A percentile compares a stretch with the other conserved stretches of the same genome.
Conservation (phyloP, 2,113 vertebrate genomes). For the Neodontobutis hainanensis region DNA sequence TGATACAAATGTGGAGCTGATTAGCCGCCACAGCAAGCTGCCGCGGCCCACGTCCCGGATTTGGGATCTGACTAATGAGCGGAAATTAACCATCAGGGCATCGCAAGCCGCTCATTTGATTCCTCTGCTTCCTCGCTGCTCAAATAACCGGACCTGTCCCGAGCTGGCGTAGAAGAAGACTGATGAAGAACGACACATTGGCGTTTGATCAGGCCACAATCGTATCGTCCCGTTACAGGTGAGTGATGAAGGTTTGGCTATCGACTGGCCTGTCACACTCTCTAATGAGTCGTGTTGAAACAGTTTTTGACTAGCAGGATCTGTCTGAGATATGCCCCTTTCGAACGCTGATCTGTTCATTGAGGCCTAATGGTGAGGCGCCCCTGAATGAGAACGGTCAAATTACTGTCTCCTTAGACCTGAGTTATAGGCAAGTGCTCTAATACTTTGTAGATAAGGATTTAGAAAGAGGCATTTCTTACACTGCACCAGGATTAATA, state of each 20-base stretch:
- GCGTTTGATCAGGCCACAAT: slow-evolving; percentile 42
- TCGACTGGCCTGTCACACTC: slow-evolving; percentile 60
- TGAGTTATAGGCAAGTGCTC: slow-evolving; percentile 39
- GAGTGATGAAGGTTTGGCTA: slow-evolving; percentile 52
- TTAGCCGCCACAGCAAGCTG: slow-evolving; percentile 43
- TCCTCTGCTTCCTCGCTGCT: slow-evolving; percentile 2
- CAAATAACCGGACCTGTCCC: slow-evolving; percentile 11
- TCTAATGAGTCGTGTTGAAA: slow-evolving; percentile 61
- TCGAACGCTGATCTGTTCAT: slow-evolving; percentile 19
- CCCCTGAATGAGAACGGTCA: slow-evolving; percentile 30
- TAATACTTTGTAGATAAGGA: slow-evolving; percentile 9
- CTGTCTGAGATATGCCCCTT: slow-evolving; percentile 55
- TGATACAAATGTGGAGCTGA: slow-evolving; percentile 64
- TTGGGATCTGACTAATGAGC: slow-evolving; percentile 50
- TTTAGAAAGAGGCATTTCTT: slow-evolving; percentile 5
- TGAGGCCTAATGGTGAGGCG: slow-evolving; percentile 19
- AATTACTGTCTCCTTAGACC: slow-evolving; percentile 31
- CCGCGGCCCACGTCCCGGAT: slow-evolving; percentile 24
- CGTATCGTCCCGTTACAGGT: slow-evolving; percentile 45
- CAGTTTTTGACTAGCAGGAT: slow-evolving; percentile 60
- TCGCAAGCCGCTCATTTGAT: slow-evolving; percentile 7
- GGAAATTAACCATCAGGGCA: slow-evolving; percentile 46
- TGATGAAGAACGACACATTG: slow-evolving; percentile 43
- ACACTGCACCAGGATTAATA: background rate
- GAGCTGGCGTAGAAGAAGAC: slow-evolving; percentile 37